These are phyloP conservation scores for Tamias sibiricus DNA, from an alignment of 2,113 vertebrate species.

Conservation along the genomic window DNA sequence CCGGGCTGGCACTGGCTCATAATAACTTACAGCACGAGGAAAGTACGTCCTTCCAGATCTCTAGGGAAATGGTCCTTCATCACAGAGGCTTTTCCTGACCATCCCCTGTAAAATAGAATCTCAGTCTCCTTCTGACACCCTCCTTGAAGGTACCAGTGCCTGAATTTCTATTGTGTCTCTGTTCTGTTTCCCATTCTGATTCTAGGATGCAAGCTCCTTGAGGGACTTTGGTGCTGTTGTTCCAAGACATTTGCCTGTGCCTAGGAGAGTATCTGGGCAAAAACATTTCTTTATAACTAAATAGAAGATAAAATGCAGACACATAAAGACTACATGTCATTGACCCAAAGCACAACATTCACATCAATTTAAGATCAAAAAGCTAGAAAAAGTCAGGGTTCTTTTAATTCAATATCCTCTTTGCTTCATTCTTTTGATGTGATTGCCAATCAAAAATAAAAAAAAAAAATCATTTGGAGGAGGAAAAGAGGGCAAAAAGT, in stretches of 20 bases:
- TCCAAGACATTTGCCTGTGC: neutral
- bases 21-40: neutral
- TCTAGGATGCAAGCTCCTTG: neutral
- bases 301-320: constrained; percentile 13
- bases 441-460: neutral
- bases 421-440: neutral
- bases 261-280: neutral
- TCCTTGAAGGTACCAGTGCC: neutral
- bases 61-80: neutral
- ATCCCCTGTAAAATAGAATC: neutral
- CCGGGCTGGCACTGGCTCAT: too few species aligned
- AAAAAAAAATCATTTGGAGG: neutral
- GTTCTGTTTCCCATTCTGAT: neutral
- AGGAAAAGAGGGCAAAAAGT: neutral
- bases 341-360: neutral
- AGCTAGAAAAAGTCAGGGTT: neutral
- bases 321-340: neutral
- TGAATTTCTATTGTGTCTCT: neutral
- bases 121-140: neutral
- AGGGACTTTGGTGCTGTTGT: neutral
- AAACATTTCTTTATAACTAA: neutral
- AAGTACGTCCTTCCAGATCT: neutral
- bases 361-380: neutral
- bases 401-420: neutral
- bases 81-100: neutral